Conservation (phyloP, 2,888 invertebrate genomes). For the Nephrotoma flavescens region DNA sequence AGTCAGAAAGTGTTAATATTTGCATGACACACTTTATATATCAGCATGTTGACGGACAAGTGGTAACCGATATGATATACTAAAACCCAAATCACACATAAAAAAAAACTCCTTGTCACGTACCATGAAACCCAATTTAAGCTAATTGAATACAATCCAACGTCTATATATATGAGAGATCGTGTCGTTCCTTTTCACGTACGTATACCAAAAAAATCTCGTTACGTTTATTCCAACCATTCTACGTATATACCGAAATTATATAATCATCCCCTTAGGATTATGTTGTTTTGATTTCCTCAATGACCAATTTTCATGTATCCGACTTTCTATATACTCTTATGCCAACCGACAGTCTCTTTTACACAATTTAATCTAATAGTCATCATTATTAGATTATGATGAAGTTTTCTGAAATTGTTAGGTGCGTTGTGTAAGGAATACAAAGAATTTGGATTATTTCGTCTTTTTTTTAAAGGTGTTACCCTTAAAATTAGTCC, state of each 20-base stretch:
- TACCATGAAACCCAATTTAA: neutral
- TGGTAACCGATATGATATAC: neutral
- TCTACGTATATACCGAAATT: neutral
- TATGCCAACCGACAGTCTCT: neutral
- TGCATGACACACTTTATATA: neutral
- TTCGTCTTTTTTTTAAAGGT: neutral
- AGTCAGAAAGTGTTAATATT: neutral
- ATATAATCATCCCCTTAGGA: neutral
- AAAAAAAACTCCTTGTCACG: neutral
- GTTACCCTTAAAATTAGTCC: neutral
- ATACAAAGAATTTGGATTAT: neutral
- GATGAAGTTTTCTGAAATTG: neutral
- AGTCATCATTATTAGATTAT: neutral
- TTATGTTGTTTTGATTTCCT: conserved; percentile 3
- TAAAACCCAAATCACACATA: neutral
- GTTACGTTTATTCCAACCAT: neutral
- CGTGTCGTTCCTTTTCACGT: neutral
- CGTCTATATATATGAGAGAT: neutral
- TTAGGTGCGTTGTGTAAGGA: neutral
- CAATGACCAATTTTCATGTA: conserved; percentile 1
- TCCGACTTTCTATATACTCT: neutral
- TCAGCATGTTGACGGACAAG: neutral
- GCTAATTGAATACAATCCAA: neutral
- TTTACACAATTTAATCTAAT: neutral
- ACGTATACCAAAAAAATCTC: no score